phyloP scores from a whole-genome alignment of 2,113 vertebrate genomes.

The Illadopsis cleaveri region DNA sequence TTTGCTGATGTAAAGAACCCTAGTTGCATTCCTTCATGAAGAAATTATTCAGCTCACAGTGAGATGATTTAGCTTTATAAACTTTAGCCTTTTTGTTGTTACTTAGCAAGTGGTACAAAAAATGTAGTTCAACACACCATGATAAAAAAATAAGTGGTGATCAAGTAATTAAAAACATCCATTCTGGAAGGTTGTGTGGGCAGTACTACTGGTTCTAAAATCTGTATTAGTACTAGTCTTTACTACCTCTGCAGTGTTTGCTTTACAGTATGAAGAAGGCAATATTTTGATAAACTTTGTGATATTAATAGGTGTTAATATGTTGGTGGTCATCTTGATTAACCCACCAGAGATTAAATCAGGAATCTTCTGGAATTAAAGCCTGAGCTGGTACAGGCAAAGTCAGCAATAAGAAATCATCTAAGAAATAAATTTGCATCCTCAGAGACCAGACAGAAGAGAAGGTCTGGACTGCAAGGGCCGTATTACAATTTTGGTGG shows the following conservation, averaged over 20 bases:
- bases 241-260: neutral
- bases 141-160: neutral
- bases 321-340: neutral
- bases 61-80: neutral
- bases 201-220: neutral
- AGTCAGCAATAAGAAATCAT: neutral
- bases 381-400: neutral
- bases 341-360: neutral
- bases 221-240: neutral
- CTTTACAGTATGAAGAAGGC: neutral
- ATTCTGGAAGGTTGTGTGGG: neutral
- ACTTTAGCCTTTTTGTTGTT: neutral
- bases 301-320: neutral
- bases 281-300: neutral
- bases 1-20: neutral
- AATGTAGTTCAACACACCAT: neutral
- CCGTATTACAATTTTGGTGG: neutral
- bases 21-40: neutral
- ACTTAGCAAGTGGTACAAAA: neutral
- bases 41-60: neutral
- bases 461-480: neutral
- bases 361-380: neutral
- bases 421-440: neutral
- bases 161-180: neutral
- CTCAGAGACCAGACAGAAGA: neutral